Percentiles rank a stretch among this genome's conserved stretches.
These are phyloP conservation scores for Agriopis marginaria DNA, from an alignment of 2,888 invertebrate genomes.

Conservation along the genomic window DNA sequence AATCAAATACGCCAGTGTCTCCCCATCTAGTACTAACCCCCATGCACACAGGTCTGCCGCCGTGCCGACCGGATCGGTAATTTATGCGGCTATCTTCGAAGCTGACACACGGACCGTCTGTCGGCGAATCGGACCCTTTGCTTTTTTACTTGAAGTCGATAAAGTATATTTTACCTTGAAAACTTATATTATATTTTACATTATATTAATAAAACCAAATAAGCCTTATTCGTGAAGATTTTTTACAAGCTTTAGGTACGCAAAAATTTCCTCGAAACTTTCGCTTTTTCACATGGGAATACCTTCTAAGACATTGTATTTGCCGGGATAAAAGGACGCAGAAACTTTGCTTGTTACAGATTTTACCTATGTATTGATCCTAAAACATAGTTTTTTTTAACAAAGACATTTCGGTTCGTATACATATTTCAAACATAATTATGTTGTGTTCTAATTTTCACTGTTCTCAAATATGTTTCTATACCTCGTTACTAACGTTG, in stretches of 20 bases:
- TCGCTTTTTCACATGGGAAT: constrained; percentile 5
- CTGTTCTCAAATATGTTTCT: background rate
- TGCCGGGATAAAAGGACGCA: background rate
- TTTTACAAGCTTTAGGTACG: background rate
- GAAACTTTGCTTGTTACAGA: background rate
- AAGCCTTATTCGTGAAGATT: background rate
- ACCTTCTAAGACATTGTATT: constrained; percentile 3
- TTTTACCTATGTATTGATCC: background rate
- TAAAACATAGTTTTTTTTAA: background rate
- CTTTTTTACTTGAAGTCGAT: constrained; percentile 34
- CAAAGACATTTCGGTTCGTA: too few species aligned
- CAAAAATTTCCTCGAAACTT: constrained; percentile 4
- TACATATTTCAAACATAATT: too few species aligned
- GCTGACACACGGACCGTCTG: constrained; percentile 42
- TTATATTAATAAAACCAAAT: background rate
- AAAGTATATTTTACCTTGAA: constrained; percentile 23
- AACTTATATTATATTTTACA: background rate
- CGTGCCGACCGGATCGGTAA: constrained; percentile 40
- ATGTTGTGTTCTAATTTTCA: background rate
- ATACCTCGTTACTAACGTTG: too few species aligned
- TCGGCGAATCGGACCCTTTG: constrained; percentile 35
- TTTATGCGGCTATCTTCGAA: constrained; percentile 45
- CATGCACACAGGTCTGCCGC: constrained; percentile 19
- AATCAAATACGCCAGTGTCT: background rate
- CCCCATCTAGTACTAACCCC: constrained; percentile 19